phyloP scores from a whole-genome alignment of 1,140 invertebrate genomes.

The Grapholita molesta region DNA sequence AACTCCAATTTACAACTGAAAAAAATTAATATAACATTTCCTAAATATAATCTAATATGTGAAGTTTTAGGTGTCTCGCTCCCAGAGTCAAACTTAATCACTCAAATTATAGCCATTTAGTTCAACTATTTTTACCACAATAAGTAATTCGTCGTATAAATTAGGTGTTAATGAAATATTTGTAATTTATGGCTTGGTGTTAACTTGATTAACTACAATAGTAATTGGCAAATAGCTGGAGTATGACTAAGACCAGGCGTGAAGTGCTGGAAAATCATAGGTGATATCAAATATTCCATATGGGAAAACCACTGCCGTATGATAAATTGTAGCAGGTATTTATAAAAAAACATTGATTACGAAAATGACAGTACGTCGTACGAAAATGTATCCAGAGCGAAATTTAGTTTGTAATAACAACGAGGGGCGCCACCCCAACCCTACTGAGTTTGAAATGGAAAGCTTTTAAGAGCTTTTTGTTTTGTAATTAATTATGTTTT shows the following conservation, averaged over 20 bases:
- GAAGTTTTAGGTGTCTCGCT: neutral
- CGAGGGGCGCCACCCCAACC: slow-evolving; percentile 67
- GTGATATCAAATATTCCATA: neutral
- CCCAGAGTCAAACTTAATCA: neutral
- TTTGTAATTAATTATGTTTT: slow-evolving; percentile 70
- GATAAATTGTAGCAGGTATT: neutral
- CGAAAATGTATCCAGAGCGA: slow-evolving; percentile 32
- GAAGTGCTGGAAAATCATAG: neutral
- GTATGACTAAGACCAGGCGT: neutral
- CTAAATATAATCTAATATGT: slow-evolving; percentile 42
- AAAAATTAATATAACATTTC: slow-evolving; percentile 72
- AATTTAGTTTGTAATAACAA: slow-evolving; percentile 62
- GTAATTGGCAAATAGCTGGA: neutral
- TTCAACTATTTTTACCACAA: neutral
- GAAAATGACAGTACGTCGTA: slow-evolving; percentile 11
- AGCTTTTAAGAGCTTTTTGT: slow-evolving; percentile 76
- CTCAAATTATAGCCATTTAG: neutral
- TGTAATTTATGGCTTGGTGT: neutral
- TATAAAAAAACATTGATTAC: slow-evolving; percentile 9
- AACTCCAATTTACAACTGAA: slow-evolving; percentile 76
- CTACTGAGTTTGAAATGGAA: slow-evolving; percentile 66
- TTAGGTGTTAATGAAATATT: neutral
- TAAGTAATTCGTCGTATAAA: neutral
- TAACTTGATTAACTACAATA: neutral
- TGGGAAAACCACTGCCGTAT: neutral